Evolutionary conservation across 2,888 invertebrate species (phyloP).

Genomic region (Schizaphis graminum): DNA sequence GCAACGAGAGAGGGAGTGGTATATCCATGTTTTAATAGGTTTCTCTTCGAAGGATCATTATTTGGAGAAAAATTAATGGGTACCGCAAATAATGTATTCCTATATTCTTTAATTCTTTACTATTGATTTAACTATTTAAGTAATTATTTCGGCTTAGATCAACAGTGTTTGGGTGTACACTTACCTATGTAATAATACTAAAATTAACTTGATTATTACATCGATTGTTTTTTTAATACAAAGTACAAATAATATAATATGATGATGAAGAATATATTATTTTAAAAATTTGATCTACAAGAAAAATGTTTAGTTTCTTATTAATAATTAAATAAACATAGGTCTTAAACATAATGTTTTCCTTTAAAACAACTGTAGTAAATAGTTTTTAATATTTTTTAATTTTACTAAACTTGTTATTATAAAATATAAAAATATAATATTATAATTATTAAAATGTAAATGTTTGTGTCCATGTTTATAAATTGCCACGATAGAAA

Average conservation of each 20-base stretch:
- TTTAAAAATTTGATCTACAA: too few relatives aligned
- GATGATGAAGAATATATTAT: neutral
- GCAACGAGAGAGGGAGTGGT: neutral
- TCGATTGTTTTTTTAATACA: neutral
- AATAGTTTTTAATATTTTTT: too few relatives aligned
- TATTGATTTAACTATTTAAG: neutral
- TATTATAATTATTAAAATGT: too few relatives aligned
- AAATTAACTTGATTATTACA: neutral
- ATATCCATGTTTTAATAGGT: constrained; percentile 2
- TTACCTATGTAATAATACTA: neutral
- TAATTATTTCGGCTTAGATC: neutral
- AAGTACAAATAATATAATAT: neutral
- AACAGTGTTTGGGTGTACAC: neutral
- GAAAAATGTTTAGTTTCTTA: too few relatives aligned
- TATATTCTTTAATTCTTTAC: neutral
- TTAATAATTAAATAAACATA: too few relatives aligned
- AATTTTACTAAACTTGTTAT: too few relatives aligned
- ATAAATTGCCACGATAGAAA: too few relatives aligned
- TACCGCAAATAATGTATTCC: neutral
- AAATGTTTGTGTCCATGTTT: too few relatives aligned
- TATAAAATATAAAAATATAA: too few relatives aligned
- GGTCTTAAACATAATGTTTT: too few relatives aligned
- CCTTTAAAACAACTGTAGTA: too few relatives aligned
- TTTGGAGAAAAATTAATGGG: neutral
- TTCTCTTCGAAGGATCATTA: neutral